Base-by-base conservation (phyloP, 1,140 invertebrate genomes). In the Scaptomyza pallida region DNA sequence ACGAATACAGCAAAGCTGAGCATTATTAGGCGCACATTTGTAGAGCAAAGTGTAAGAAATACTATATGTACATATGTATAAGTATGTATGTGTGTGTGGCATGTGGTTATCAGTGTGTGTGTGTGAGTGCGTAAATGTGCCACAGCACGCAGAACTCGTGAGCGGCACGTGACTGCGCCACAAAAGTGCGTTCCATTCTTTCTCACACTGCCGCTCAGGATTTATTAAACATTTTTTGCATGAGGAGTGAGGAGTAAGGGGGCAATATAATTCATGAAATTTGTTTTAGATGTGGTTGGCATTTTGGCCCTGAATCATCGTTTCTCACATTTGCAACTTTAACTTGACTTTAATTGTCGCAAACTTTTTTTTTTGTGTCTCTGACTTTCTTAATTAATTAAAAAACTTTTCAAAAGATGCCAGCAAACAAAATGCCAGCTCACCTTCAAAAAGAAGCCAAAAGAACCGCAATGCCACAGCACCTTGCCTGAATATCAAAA, bases 21-120 rank as follows among this genome's bases (percentile, higher is more conserved):
- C 75, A 72, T 86, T 86, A 86, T 86, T 86, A 86, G 81, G 82
- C 81, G 77, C 82, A 86, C 88, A 85, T 85, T 85, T 85, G 81
- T 80, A 59, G 33, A 86, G 77, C 75, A 79, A n/a, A 85, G 72
- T 85, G 80, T 72, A 75, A 75, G 67, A 69, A 82, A 82, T 57
- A 75, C 51, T 47, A 45, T 55, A 63, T 69, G 33, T 44, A 64
- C 44, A 63, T 19, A 60, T 33, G 52, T 37, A 19, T 47, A 17
- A 35, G 21, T 45, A 26, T 26, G 17, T 65, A 8, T 37, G 12
- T 23, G 43, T 63, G 52, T 51, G 54, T 62, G 52, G 52, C 23
- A 55, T 71, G 43, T 70, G 57, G 47, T 19, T 64, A 47, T 62
- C 67, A 9, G n/a, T 72, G 56, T 63, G 57, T 59, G 43, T 35